These are phyloP conservation scores for Oscheius sp. DNA, from an alignment of 2,888 invertebrate genomes.

Conservation along the genomic window DNA sequence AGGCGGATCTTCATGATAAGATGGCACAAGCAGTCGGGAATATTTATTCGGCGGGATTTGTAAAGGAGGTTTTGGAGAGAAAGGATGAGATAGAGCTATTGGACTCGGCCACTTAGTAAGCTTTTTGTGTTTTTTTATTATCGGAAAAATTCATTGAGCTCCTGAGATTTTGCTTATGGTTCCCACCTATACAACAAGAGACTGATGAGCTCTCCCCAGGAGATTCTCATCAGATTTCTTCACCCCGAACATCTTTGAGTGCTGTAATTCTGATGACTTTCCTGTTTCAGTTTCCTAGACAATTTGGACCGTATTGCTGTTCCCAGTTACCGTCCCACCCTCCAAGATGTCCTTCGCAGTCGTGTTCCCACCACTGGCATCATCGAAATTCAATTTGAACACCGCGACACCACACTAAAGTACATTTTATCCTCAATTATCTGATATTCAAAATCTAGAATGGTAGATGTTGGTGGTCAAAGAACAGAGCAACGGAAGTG, in stretches of 20 bases:
- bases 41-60: constrained; percentile 92
- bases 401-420: constrained; percentile 99
- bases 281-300: constrained; percentile 85
- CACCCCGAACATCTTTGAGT: no score
- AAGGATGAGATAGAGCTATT: constrained; percentile 98
- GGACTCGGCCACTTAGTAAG: constrained; percentile 99
- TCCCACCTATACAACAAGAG: no score
- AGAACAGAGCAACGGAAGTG: constrained; percentile 89
- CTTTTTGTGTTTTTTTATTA: constrained; percentile 49
- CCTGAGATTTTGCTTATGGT: no score
- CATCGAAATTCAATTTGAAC: constrained; percentile 98
- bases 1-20: constrained; percentile 80
- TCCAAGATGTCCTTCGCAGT: constrained; percentile 95
- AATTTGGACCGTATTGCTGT: constrained; percentile 96
- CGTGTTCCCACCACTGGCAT: constrained; percentile 99
- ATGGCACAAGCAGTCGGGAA: constrained; percentile 93
- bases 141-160: no score
- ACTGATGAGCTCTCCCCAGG: no score
- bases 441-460: constrained; percentile 76
- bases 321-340: constrained; percentile 93
- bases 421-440: constrained; percentile 73
- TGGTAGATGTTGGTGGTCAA: constrained; percentile 99
- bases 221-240: no score
- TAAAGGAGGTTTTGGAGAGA: constrained; percentile 96
- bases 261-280: no score